Conservation (phyloP, 2,113 vertebrate genomes). For the Vidua chalybeata region DNA sequence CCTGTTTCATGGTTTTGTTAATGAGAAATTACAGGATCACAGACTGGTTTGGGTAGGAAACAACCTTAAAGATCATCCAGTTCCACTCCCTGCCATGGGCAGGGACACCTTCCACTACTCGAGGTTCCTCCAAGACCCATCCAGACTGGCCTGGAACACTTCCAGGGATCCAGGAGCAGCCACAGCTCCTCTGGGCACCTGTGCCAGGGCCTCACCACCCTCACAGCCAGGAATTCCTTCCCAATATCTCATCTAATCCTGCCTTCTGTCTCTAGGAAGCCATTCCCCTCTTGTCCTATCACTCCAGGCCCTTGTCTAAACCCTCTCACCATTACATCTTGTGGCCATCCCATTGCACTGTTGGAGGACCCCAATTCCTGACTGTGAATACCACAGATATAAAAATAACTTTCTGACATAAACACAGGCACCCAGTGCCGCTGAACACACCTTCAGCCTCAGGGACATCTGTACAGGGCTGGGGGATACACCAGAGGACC, state of each 20-base stretch:
- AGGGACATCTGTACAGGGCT: not conserved
- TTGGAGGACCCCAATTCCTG: not conserved
- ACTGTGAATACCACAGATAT: not conserved
- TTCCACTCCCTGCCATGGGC: too few relatives aligned
- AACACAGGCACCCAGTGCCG: not conserved
- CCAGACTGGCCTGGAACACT: rapidly evolving
- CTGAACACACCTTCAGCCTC: not conserved
- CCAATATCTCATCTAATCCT: not conserved
- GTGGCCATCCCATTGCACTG: not conserved
- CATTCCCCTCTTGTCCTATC: not conserved
- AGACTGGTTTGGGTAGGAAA: not conserved
- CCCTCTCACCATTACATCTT: not conserved
- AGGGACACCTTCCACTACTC: not conserved
- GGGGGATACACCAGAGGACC: not conserved
- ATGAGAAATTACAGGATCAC: not conserved
- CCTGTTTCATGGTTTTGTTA: not conserved
- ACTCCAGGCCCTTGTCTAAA: not conserved
- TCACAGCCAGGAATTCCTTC: rapidly evolving
- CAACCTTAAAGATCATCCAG: rapidly evolving
- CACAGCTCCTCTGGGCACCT: not conserved
- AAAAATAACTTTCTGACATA: not conserved
- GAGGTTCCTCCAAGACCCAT: rapidly evolving
- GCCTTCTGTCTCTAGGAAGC: not conserved
- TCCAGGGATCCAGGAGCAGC: not conserved
- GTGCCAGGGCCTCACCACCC: rapidly evolving